Conservation (phyloP, 1,140 invertebrate species). For the Listronotus bonariensis region DNA sequence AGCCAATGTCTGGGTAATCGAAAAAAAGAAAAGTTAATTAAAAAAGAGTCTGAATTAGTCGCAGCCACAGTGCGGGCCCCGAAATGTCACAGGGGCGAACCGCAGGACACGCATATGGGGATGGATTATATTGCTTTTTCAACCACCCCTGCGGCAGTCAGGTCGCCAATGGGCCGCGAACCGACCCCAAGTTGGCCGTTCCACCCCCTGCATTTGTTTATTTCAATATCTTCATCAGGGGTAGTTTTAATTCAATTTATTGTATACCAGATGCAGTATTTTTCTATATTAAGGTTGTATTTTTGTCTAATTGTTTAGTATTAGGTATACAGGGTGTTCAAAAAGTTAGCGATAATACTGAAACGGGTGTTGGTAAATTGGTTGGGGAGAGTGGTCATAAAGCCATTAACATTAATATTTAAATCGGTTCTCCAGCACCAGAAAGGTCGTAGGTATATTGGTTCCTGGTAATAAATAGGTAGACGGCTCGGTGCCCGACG, state of each 20-base stretch:
- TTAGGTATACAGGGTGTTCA: no score
- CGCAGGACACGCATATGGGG: conserved; percentile 28
- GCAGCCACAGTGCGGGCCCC: conserved; percentile 13
- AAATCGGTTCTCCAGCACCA: no score
- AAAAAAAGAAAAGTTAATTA: conserved; percentile 29
- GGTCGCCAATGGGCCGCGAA: conserved; percentile 27
- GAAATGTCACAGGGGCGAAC: conserved; percentile 27
- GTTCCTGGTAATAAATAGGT: no score
- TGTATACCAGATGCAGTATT: conserved; percentile 1
- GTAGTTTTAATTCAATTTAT: conserved; percentile 20
- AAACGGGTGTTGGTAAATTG: no score
- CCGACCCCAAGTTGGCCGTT: conserved; percentile 17
- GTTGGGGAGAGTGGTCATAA: no score
- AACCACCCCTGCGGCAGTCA: conserved; percentile 17
- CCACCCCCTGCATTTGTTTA: conserved; percentile 26
- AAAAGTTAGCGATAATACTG: no score
- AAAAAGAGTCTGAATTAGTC: conserved; percentile 27
- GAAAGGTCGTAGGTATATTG: no score
- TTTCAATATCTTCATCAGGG: conserved; percentile 23
- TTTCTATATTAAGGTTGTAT: no score
- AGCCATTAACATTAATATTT: no score
- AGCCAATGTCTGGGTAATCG: conserved; percentile 7
- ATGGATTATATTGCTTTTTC: conserved; percentile 33
- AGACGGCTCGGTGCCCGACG: no score
- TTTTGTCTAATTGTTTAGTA: no score